phyloP scores from a whole-genome alignment of 2,797 vertebrate species.

The Eurystomus glaucurus region DNA sequence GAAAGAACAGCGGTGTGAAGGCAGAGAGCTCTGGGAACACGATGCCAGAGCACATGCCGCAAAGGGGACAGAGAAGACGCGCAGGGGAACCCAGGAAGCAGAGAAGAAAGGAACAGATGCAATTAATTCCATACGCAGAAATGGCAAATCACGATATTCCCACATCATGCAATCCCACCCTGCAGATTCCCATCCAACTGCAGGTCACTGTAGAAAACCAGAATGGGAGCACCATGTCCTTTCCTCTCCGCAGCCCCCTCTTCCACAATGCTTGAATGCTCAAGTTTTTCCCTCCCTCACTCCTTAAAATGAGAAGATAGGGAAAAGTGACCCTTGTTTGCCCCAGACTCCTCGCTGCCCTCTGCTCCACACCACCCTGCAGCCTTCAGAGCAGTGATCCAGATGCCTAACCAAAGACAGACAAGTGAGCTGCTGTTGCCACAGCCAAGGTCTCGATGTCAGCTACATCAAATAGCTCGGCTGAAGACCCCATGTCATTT shows the following conservation, averaged over 20 bases:
- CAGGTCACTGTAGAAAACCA: background rate
- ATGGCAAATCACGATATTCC: background rate
- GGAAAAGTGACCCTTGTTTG: background rate
- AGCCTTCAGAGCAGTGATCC: background rate
- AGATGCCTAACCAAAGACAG: background rate
- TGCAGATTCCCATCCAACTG: accelerated
- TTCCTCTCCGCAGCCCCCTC: background rate
- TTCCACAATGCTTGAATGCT: background rate
- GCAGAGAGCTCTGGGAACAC: background rate
- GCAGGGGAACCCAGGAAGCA: accelerated
- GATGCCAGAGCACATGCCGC: accelerated
- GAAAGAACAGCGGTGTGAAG: background rate
- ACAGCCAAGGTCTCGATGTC: background rate
- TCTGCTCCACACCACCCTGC: background rate
- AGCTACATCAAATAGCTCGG: background rate
- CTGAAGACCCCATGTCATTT: background rate
- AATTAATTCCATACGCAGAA: background rate
- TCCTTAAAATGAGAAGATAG: background rate
- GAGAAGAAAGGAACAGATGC: background rate
- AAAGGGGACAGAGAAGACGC: background rate
- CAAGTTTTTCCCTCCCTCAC: background rate
- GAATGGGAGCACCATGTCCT: background rate
- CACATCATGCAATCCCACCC: background rate
- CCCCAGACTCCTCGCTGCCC: background rate
- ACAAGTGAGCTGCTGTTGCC: background rate